Conservation (phyloP, 2,888 invertebrate genomes). For the Cantharis rufa region DNA sequence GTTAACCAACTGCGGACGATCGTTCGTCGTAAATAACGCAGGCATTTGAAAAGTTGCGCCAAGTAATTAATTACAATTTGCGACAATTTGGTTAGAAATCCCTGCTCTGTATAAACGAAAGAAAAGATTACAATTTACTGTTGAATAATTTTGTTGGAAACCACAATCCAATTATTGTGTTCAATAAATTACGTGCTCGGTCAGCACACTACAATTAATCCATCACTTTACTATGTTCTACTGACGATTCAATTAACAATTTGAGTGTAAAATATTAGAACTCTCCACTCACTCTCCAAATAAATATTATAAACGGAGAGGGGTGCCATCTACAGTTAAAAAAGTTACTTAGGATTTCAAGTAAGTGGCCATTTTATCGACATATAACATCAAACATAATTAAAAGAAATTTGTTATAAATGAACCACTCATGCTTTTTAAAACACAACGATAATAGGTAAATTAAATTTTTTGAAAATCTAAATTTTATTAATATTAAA, state of each 20-base stretch:
- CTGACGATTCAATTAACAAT: neutral
- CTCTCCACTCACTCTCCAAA: too few species aligned
- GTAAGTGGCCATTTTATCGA: neutral
- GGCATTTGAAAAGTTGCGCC: neutral
- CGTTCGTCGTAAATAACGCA: neutral
- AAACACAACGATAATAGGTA: slow-evolving; percentile 1
- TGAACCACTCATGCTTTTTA: slow-evolving; percentile 4
- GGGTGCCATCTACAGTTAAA: neutral
- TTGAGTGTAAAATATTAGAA: neutral
- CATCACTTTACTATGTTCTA: neutral
- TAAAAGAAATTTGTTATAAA: neutral
- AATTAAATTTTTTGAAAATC: neutral
- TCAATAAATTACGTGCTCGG: neutral
- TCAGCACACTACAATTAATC: neutral
- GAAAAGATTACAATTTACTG: neutral
- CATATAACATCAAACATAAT: neutral
- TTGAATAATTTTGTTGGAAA: slow-evolving; percentile 1
- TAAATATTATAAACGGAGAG: too few species aligned
- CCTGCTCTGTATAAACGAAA: neutral
- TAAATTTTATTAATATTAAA: neutral
- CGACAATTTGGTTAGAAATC: neutral
- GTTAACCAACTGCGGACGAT: neutral
- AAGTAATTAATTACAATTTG: neutral
- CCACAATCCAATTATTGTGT: neutral
- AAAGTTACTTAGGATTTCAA: neutral